These are phyloP conservation scores for Loriculus beryllinus DNA, from an alignment of 2,797 vertebrate species.

Conservation along the genomic window DNA sequence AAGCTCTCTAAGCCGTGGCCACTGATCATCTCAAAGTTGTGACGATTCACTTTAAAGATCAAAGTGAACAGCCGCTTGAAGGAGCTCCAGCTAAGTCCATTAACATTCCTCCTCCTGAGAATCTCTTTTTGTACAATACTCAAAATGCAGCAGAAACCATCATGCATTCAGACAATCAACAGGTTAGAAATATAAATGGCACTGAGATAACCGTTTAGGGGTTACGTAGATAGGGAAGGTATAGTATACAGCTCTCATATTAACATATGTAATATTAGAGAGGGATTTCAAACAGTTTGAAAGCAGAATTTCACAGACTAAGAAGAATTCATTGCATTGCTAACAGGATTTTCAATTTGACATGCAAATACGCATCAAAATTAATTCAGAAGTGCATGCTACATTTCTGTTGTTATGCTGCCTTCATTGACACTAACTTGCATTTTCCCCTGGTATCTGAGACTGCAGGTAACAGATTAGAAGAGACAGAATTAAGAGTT, in stretches of 20 bases:
- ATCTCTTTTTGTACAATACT: neutral
- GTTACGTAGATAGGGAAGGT: neutral
- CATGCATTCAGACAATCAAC: neutral
- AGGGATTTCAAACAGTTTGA: neutral
- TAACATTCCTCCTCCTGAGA: neutral
- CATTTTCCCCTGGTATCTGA: neutral
- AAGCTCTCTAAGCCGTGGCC: neutral
- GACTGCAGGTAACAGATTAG: neutral
- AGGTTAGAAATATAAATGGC: neutral
- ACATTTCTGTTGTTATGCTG: neutral
- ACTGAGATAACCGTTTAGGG: neutral
- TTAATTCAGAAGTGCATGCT: neutral
- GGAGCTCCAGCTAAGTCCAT: neutral
- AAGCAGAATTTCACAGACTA: neutral
- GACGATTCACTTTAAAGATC: conserved; percentile 7
- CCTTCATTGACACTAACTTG: neutral
- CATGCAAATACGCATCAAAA: neutral
- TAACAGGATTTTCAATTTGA: neutral
- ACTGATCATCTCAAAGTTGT: neutral
- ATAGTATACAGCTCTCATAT: neutral
- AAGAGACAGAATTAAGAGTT: neutral
- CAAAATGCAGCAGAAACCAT: neutral
- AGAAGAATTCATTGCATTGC: neutral
- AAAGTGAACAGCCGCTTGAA: neutral
- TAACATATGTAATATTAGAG: neutral